phyloP scores from a whole-genome alignment of 64 coral and sea anemone genomes.

The Montipora cactus region DNA sequence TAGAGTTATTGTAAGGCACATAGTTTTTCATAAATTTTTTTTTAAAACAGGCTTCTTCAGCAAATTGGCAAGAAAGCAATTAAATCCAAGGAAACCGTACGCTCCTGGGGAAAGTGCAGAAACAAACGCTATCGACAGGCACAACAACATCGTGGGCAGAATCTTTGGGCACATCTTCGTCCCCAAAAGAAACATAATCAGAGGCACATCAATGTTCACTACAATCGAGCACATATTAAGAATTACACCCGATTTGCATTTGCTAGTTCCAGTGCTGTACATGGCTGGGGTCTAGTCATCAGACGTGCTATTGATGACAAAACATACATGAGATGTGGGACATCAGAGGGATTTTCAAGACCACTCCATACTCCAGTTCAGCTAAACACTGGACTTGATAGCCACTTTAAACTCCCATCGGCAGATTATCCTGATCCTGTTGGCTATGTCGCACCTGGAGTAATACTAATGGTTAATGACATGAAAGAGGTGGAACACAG shows the following conservation, averaged over 20 bases:
- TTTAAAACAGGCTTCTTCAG: constrained; percentile 10
- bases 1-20: constrained; percentile 5
- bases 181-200: constrained; percentile 32
- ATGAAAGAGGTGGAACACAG: constrained; percentile 51
- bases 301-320: constrained; percentile 61
- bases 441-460: constrained; percentile 64
- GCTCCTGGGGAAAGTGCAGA: constrained; percentile 58
- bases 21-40: constrained; percentile 4
- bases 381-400: constrained; percentile 43
- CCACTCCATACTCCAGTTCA: constrained; percentile 59
- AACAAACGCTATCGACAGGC: constrained; percentile 52
- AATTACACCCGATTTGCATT: constrained; percentile 69
- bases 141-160: constrained; percentile 35
- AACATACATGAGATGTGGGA: constrained; percentile 60
- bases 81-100: constrained; percentile 24
- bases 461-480: constrained; percentile 63
- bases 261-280: constrained; percentile 22
- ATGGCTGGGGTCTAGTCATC: constrained; percentile 25
- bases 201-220: constrained; percentile 59
- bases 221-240: constrained; percentile 68
- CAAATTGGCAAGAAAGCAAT: constrained; percentile 26
- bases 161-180: constrained; percentile 53
- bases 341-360: constrained; percentile 66
- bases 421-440: constrained; percentile 66
- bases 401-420: constrained; percentile 47